Conservation (phyloP, 2,797 vertebrate genomes). For the Masticophis lateralis region DNA sequence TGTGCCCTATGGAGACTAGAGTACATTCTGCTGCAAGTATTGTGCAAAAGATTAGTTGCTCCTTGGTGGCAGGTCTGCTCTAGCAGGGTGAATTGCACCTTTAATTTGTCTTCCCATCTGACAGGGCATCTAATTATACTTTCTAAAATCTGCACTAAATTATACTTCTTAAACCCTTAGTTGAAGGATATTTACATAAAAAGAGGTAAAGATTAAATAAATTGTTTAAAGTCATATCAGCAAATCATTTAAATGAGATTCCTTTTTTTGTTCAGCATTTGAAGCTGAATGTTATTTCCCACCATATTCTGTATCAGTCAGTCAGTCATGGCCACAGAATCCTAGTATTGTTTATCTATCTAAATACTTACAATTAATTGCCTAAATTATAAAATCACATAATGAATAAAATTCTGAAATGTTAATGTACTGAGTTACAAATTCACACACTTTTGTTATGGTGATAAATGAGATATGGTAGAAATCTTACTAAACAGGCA, state of each 20-base stretch:
- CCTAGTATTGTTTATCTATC: neutral
- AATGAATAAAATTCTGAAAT: neutral
- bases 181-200: constrained; percentile 71
- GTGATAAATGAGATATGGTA: neutral
- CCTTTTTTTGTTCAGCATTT: constrained; percentile 51
- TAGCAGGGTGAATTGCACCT: constrained; percentile 69
- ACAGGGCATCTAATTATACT: constrained; percentile 72
- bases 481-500: neutral
- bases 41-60: constrained; percentile 65
- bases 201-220: constrained; percentile 73
- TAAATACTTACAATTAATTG: neutral
- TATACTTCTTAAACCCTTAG: constrained; percentile 64
- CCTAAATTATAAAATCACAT: neutral
- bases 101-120: constrained; percentile 73
- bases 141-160: constrained; percentile 71
- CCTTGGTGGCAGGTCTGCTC: constrained; percentile 43
- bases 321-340: constrained; percentile 36
- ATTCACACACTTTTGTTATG: neutral
- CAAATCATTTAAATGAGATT: constrained; percentile 65
- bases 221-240: constrained; percentile 68
- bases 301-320: constrained; percentile 53
- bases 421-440: neutral
- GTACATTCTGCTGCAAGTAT: constrained; percentile 58
- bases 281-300: constrained; percentile 52
- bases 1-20: constrained; percentile 49